These are phyloP conservation scores for Ypsolopha scabrella DNA, from an alignment of 2,888 invertebrate genomes.

Conservation along the genomic window DNA sequence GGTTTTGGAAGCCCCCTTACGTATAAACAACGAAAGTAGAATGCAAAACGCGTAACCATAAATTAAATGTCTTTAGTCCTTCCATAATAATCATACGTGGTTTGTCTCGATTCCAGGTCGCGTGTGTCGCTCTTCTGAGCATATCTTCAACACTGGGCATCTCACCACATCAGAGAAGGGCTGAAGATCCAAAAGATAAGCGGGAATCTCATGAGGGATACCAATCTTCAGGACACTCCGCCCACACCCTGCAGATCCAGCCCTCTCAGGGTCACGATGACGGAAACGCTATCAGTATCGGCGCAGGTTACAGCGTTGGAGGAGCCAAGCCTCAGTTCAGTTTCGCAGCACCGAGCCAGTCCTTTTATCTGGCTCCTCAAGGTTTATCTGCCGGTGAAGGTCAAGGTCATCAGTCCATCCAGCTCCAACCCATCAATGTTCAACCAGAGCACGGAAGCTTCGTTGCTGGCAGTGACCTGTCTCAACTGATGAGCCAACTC, in stretches of 20 bases:
- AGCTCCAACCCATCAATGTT: constrained; percentile 48
- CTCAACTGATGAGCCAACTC: constrained; percentile 54
- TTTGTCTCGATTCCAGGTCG: constrained; percentile 41
- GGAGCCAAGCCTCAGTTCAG: constrained; percentile 45
- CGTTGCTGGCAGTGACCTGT: constrained; percentile 33
- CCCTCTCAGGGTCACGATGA: constrained; percentile 40
- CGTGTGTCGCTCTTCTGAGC: constrained; percentile 44
- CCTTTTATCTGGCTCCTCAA: constrained; percentile 34
- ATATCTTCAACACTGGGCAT: constrained; percentile 45
- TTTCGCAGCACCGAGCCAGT: constrained; percentile 34
- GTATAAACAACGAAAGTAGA: constrained; percentile 24
- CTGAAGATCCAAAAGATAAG: constrained; percentile 51
- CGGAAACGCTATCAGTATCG: constrained; percentile 51
- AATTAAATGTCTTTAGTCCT: not conserved
- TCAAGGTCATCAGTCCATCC: constrained; percentile 18
- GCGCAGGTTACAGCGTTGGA: constrained; percentile 60
- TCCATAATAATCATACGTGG: constrained; percentile 9
- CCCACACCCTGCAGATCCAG: constrained; percentile 9
- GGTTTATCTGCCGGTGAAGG: constrained; percentile 38
- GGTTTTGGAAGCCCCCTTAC: constrained; percentile 28
- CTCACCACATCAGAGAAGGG: constrained; percentile 34
- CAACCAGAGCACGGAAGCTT: constrained; percentile 39
- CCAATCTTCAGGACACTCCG: constrained; percentile 21
- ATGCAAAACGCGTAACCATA: constrained; percentile 5
- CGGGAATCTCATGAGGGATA: constrained; percentile 47